These are phyloP conservation scores for Picathartes gymnocephalus DNA, from an alignment of 2,113 vertebrate genomes.

Conservation along the genomic window DNA sequence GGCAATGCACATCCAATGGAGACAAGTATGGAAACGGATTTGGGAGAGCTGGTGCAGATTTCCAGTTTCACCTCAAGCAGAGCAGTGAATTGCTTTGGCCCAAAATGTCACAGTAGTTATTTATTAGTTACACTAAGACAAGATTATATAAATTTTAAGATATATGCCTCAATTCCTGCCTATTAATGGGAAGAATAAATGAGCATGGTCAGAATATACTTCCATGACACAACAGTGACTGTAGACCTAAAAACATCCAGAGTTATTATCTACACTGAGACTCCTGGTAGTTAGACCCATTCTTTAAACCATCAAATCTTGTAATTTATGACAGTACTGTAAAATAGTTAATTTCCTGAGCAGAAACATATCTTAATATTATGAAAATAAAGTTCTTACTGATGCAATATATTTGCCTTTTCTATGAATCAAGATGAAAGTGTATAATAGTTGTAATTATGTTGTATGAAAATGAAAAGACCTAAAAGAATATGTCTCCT, in stretches of 20 bases:
- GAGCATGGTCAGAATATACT: background rate
- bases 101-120: background rate
- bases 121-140: background rate
- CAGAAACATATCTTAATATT: constrained; percentile 57
- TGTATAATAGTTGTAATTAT: constrained; percentile 58
- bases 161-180: background rate
- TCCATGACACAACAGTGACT: background rate
- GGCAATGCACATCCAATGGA: background rate
- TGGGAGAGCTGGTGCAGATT: background rate
- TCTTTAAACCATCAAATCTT: constrained; percentile 1
- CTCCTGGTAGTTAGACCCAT: background rate
- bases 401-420: constrained; percentile 52
- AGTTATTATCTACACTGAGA: background rate
- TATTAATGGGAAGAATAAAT: background rate
- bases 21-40: background rate
- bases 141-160: background rate
- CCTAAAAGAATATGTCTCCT: constrained; percentile 8
- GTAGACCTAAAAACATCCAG: background rate
- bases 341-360: constrained; percentile 28
- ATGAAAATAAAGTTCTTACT: constrained; percentile 26
- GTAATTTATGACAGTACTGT: background rate
- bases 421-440: constrained; percentile 35
- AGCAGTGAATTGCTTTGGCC: background rate
- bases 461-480: background rate
- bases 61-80: background rate